Evolutionary conservation across 2,888 invertebrate species (phyloP), one percentile per base, ranked within the genome.

Genomic region (Stenurella melanura): DNA sequence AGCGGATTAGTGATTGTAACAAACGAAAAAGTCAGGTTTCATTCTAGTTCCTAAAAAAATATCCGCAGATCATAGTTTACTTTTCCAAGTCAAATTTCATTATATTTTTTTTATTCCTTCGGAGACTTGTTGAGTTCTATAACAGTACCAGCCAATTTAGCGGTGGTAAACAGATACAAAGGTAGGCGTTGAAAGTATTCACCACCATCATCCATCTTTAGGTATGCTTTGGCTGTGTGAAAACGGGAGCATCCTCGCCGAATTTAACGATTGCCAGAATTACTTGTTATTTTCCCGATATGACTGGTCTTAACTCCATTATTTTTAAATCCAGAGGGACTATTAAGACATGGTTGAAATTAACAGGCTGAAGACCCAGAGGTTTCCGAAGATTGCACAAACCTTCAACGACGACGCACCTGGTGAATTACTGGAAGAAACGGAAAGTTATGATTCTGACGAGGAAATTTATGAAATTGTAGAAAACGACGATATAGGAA

Each of bases 291-390:
- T 17, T 6, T n/a, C 50, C n/a, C 0, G n/a, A 50, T 50, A 50
- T 50, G 50, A n/a, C 15, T 18, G 26, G 17, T 4, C 42, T 26
- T 50, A 54, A 50, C 42, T 11, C 21, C 56, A 7, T 12, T 42
- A 50, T 69, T 50, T 67, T 60, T 18, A 21, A 63, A 69, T 63
- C 5, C 64, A 19, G 64, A 73, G 56, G 64, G 34, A 21, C 12
- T 76, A 60, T 73, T 63, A 76, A 73, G 78, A 78, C 63, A 79
- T 79, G 79, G 79, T 79, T 67, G 79, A 79, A 75, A 79, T 77
- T 69, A 57, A 60, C 64, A 66, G 71, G 69, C 50, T 78, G 18
- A 78, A 68, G 63, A 42, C 19, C 42, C 54, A 56, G 18, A 26
- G 12, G 21, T 42, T 77, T 60, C 56, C 60, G 17, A 17, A 61